Conservation (phyloP, 37 sponge, comb jelly and placozoan species). For the Haliclona indistincta region DNA sequence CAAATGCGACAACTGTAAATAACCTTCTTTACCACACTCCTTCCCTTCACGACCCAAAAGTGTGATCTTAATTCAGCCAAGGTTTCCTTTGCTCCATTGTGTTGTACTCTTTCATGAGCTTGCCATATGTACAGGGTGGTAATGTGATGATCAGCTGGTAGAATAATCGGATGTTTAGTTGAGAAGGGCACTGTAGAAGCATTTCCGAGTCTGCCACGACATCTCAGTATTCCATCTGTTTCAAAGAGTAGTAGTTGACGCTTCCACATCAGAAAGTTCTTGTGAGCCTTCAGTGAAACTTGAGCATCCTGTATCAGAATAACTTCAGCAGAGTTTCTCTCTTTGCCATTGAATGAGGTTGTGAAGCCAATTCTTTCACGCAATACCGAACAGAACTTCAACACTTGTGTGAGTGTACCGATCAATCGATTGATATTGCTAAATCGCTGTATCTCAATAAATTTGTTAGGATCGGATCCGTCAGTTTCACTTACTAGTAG, state of each 20-base stretch:
- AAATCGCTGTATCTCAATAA: neutral
- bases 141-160: constrained; percentile 4
- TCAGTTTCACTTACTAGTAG: neutral
- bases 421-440: constrained; percentile 7
- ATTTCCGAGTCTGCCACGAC: neutral
- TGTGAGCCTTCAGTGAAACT: neutral
- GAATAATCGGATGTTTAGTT: neutral
- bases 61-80: neutral
- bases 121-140: constrained; percentile 6
- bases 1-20: neutral
- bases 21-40: neutral
- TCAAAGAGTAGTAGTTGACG: constrained; percentile 4
- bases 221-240: neutral
- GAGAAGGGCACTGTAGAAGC: neutral
- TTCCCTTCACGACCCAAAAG: neutral
- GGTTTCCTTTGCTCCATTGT: constrained; percentile 26
- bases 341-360: too few species aligned
- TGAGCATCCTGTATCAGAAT: neutral
- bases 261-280: constrained; percentile 4
- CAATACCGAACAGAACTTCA: constrained; percentile 10
- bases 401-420: neutral
- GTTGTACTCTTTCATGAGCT: constrained; percentile 13
- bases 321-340: too few species aligned
- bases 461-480: neutral
- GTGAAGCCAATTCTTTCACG: too few species aligned